Base-by-base conservation (phyloP, 2,888 invertebrate species). In the Eudasyphora cyanicolor region DNA sequence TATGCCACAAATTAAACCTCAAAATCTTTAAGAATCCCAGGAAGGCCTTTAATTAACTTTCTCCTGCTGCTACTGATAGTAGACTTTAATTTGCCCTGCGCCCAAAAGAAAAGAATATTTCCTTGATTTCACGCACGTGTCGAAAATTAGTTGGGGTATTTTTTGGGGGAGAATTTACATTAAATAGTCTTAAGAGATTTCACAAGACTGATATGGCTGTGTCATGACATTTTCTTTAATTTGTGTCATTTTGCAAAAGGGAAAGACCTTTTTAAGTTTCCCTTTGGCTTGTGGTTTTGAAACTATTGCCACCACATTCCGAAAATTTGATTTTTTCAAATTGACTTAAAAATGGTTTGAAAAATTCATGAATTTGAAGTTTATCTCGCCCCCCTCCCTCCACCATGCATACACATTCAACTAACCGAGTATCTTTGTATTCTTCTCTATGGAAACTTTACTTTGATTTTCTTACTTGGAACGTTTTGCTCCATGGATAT, bases 1-100 rank as follows among this genome's bases (percentile, higher is more conserved):
- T 19, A 54, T 60, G n/a, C 57, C 57, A 27, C 57, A 24, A 57
- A 27, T 64, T 38, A 64, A 35, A 19, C 19, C 2, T 21, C 12
- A 10, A 3, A 54, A 17, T 62, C 35, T 64, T 10, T 10, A 64
- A 7, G 64, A 60, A 60, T 24, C 60, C 60, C 32, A 60, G 32
- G 60, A 64, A 64, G 64, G 64, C 21, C 64, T 64, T 64, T 64
- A 64, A 64, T 64, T 64, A 64, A 64, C 64, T 64, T 64, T 14
- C n/a, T n/a, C n/a, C n/a, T n/a, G n/a, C n/a, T n/a, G n/a, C n/a
- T n/a, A n/a, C n/a, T n/a, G n/a, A 10, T 64, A 29, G 29, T 54
- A 19, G 64, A 21, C 38, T 64, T 64, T 64, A 64, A 64, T 64
- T 64, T 38, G 19, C 35, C 38, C 10, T 19, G 21, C 3, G n/a